Percentiles rank a stretch among this genome's conserved stretches.
phyloP scores from a whole-genome alignment of 1,140 invertebrate species.

The Whitmania pigra region DNA sequence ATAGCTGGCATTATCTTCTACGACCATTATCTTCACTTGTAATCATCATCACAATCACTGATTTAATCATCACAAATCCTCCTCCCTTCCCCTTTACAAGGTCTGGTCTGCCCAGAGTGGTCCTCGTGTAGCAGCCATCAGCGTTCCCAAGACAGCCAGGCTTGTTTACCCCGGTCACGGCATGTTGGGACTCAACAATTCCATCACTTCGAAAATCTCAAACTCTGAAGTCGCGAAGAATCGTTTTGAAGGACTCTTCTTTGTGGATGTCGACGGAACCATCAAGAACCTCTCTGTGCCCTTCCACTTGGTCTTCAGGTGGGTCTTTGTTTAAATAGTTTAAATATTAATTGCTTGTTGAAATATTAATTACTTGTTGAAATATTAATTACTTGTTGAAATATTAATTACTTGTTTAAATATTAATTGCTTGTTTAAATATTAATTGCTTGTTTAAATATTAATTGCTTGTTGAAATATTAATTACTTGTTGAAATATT shows the following conservation, averaged over 20 bases:
- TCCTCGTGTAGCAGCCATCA: constrained; percentile 73
- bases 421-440: too few relatives aligned
- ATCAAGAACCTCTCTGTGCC: constrained; percentile 71
- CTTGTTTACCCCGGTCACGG: constrained; percentile 57
- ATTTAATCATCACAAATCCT: too few relatives aligned
- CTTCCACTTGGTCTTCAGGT: constrained; percentile 61
- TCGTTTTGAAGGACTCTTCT: constrained; percentile 39
- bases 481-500: too few relatives aligned
- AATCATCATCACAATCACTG: neutral
- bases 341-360: too few relatives aligned
- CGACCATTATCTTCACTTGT: neutral
- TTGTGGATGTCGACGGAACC: constrained; percentile 65
- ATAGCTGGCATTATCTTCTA: too few relatives aligned
- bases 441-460: too few relatives aligned
- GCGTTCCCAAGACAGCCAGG: constrained; percentile 58
- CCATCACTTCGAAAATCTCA: constrained; percentile 42
- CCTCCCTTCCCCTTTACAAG: constrained; percentile 25
- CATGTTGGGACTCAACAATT: constrained; percentile 57
- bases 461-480: too few relatives aligned
- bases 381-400: too few relatives aligned
- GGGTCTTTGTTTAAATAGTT: too few relatives aligned
- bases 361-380: too few relatives aligned
- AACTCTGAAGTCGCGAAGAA: too few relatives aligned
- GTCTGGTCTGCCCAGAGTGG: constrained; percentile 69
- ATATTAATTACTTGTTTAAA: too few relatives aligned